These are phyloP conservation scores for Agonopterix subpropinquella DNA, from an alignment of 2,888 invertebrate genomes.

Conservation along the genomic window DNA sequence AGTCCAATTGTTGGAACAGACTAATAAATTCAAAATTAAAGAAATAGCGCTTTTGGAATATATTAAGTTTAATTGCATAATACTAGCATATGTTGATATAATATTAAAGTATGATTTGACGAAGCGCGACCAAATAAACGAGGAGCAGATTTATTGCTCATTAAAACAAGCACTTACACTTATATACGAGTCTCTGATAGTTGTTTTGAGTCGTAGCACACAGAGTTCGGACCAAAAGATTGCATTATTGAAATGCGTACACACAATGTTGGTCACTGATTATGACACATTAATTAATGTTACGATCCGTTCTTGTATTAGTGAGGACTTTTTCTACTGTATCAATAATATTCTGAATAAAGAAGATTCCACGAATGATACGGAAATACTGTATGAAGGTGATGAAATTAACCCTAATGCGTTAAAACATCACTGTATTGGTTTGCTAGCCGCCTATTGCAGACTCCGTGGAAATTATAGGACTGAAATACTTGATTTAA, in stretches of 20 bases:
- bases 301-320: slow-evolving; percentile 32
- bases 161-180: slow-evolving; percentile 27
- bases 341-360: slow-evolving; percentile 43
- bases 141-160: slow-evolving; percentile 22
- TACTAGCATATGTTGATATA: slow-evolving; percentile 37
- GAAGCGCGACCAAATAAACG: slow-evolving; percentile 22
- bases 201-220: slow-evolving; percentile 20
- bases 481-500: slow-evolving; percentile 47
- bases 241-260: slow-evolving; percentile 29
- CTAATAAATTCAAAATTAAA: slow-evolving; percentile 19
- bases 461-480: slow-evolving; percentile 37
- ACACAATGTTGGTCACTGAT: slow-evolving; percentile 33
- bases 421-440: slow-evolving; percentile 46
- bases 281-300: slow-evolving; percentile 28
- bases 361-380: slow-evolving; percentile 27
- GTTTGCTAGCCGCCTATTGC: slow-evolving; percentile 53
- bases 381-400: slow-evolving; percentile 32
- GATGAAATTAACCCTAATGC: slow-evolving; percentile 40
- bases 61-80: slow-evolving; percentile 29
- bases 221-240: background rate
- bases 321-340: slow-evolving; percentile 43
- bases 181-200: slow-evolving; percentile 30
- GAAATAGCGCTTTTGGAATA: slow-evolving; percentile 25
- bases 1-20: slow-evolving; percentile 17
- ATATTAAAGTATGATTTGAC: slow-evolving; percentile 31